Conservation (phyloP, 2,888 invertebrate genomes). For the Latrodectus elegans region DNA sequence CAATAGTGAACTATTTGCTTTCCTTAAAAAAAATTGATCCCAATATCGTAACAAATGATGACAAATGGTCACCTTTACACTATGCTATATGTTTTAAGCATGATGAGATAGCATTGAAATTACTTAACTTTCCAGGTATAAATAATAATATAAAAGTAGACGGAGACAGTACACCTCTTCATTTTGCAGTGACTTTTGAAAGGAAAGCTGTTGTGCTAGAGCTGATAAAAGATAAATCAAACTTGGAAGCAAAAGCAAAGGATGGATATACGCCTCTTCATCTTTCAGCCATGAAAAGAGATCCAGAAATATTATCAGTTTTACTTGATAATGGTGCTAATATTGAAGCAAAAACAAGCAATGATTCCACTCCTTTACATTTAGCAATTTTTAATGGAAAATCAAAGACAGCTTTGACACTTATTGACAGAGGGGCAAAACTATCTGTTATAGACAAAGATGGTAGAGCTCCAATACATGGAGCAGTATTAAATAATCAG, state of each 20-base stretch:
- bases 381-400: not conserved
- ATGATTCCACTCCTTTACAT: not conserved
- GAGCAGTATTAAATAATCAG: not conserved
- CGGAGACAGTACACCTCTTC: not conserved
- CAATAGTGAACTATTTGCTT: not conserved
- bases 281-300: not conserved
- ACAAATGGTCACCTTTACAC: not conserved
- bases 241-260: not conserved
- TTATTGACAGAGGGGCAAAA: not conserved
- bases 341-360: not conserved
- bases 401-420: not conserved
- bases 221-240: not conserved
- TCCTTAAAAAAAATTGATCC: not conserved
- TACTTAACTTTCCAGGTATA: not conserved
- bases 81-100: not conserved
- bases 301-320: not conserved
- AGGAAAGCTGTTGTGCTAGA: not conserved
- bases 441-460: not conserved
- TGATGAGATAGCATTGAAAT: not conserved
- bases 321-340: not conserved
- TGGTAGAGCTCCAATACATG: not conserved
- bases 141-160: not conserved
- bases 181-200: not conserved
- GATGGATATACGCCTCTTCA: not conserved
- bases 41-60: not conserved